These are phyloP conservation scores for Dolichotis patagonum DNA, from an alignment of 2,113 vertebrate species.

Conservation along the genomic window DNA sequence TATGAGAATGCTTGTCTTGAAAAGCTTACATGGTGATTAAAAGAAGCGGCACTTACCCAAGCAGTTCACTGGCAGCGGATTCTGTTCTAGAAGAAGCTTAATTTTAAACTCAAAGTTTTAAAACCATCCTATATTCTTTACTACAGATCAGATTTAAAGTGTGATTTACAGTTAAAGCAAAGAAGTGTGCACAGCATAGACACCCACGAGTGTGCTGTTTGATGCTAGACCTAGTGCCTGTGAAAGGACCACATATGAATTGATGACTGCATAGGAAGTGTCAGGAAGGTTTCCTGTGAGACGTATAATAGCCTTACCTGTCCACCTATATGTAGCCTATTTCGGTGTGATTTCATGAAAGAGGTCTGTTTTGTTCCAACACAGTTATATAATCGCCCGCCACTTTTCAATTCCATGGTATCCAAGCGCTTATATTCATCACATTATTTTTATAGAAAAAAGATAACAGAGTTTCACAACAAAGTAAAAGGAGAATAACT, in stretches of 20 bases:
- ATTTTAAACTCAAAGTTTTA: background rate
- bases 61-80: background rate
- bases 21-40: background rate
- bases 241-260: background rate
- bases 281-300: background rate
- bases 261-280: background rate
- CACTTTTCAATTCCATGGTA: background rate
- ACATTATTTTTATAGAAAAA: background rate
- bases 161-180: background rate
- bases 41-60: background rate
- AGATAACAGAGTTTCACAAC: background rate
- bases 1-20: background rate
- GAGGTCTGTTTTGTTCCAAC: background rate
- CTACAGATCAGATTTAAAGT: background rate
- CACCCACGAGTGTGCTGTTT: background rate
- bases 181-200: background rate
- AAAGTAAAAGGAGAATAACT: background rate
- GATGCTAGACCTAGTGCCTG: fast-evolving
- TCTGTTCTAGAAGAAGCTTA: background rate
- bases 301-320: background rate
- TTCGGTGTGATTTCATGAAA: background rate
- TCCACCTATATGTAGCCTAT: background rate
- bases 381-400: background rate
- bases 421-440: background rate
- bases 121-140: background rate